These are phyloP conservation scores for Sesia bembeciformis DNA, from an alignment of 2,888 invertebrate species.

Conservation along the genomic window DNA sequence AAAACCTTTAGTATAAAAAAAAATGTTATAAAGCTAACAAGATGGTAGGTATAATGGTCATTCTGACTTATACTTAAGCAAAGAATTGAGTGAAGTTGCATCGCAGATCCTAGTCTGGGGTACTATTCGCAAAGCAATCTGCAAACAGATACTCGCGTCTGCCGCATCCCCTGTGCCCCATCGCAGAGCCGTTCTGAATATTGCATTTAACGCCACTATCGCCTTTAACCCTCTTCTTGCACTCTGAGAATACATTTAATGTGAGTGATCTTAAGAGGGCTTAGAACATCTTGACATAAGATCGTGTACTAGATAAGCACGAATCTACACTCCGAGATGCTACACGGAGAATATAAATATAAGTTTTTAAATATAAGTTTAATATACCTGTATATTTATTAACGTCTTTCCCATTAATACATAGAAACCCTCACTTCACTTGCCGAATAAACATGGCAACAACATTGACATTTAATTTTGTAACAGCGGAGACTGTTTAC, in stretches of 20 bases:
- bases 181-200: conserved; percentile 57
- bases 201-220: conserved; percentile 41
- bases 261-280: neutral
- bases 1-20: no score
- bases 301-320: neutral
- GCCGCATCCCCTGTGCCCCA: conserved; percentile 43
- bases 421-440: no score
- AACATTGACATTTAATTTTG: conserved; percentile 44
- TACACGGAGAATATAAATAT: no score
- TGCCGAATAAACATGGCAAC: conserved; percentile 13
- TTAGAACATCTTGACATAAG: neutral
- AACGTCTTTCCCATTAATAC: no score
- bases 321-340: no score
- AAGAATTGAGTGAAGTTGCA: conserved; percentile 23
- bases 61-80: neutral
- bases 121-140: conserved; percentile 55
- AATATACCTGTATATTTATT: no score
- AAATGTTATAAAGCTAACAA: no score
- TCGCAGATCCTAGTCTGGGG: conserved; percentile 39
- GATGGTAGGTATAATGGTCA: no score
- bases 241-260: neutral
- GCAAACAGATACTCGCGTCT: conserved; percentile 47
- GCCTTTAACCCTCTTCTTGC: neutral
- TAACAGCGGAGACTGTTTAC: conserved; percentile 26
- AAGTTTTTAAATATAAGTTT: no score